Evolutionary conservation across 2,888 invertebrate species (phyloP).

Genomic region (Sminthurides aquaticus): DNA sequence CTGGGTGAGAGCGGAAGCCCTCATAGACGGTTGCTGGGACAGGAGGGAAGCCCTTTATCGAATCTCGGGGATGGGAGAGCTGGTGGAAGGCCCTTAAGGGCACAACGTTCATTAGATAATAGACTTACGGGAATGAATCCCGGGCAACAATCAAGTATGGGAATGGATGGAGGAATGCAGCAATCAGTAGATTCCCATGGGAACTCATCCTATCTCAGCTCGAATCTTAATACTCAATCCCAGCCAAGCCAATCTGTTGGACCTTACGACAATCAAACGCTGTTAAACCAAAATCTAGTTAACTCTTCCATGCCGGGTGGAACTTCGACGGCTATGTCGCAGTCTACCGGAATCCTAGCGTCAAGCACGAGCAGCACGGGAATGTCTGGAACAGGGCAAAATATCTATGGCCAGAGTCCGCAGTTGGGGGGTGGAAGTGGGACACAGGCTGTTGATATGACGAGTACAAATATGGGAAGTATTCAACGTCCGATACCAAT

Average conservation of each 20-base stretch:
- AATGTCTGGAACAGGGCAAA: background rate
- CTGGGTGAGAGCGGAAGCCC: conserved; percentile 34
- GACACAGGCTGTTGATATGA: conserved; percentile 2
- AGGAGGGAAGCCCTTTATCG: conserved; percentile 24
- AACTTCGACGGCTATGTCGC: background rate
- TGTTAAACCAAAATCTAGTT: conserved; percentile 30
- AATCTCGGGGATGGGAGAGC: background rate
- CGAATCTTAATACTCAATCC: conserved; percentile 34
- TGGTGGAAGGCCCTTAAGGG: conserved; percentile 35
- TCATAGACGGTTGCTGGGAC: conserved; percentile 36
- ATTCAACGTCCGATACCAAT: conserved; percentile 11
- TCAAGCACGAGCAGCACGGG: conserved; percentile 5
- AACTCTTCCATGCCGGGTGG: conserved; percentile 28
- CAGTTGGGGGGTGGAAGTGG: background rate
- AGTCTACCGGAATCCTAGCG: conserved; percentile 8
- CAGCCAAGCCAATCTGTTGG: conserved; percentile 20
- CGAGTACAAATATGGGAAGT: conserved; percentile 24
- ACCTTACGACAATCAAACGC: conserved; percentile 37
- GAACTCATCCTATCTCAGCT: conserved; percentile 32
- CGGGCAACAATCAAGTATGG: background rate
- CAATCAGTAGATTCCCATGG: conserved; percentile 22
- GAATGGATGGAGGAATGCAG: background rate
- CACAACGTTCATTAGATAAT: conserved; percentile 42
- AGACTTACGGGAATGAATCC: conserved; percentile 30
- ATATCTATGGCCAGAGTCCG: background rate